Percentiles rank a stretch among this genome's conserved stretches.
Evolutionary conservation across 2,797 vertebrate genomes (phyloP).

Genomic region (Neopelma chrysocephalum): DNA sequence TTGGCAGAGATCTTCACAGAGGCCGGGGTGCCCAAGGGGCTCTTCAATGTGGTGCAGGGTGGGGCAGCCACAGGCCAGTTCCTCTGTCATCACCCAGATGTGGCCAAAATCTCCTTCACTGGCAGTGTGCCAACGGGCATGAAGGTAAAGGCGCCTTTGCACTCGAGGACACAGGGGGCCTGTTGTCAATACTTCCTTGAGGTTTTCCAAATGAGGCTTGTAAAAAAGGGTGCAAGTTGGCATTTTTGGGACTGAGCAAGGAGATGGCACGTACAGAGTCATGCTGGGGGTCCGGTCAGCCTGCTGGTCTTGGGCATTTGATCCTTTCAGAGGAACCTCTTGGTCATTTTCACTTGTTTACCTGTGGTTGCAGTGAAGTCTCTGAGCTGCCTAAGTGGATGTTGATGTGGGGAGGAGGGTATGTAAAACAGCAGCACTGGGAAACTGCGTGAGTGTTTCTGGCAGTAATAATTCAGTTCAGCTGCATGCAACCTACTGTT

Average conservation of each 20-base stretch:
- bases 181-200: not conserved
- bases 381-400: not conserved
- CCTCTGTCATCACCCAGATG: slow-evolving; percentile 88
- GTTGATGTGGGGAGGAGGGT: not conserved
- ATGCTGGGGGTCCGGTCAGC: not conserved
- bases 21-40: slow-evolving; percentile 88
- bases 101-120: slow-evolving; percentile 96
- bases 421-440: not conserved
- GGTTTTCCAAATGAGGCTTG: not conserved
- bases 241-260: not conserved
- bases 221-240: not conserved
- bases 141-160: slow-evolving; percentile 79
- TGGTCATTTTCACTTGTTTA: not conserved
- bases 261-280: rapidly evolving
- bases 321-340: not conserved
- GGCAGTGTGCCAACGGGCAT: slow-evolving; percentile 94
- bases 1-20: slow-evolving; percentile 93
- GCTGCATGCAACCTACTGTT: not conserved
- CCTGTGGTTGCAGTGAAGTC: not conserved
- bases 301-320: not conserved
- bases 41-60: slow-evolving; percentile 96
- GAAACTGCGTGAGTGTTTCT: not conserved
- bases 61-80: slow-evolving; percentile 89
- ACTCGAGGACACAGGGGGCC: rapidly evolving
- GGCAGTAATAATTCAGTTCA: not conserved